phyloP scores from a whole-genome alignment of 2,888 invertebrate species.

The Pachydiplax longipennis region DNA sequence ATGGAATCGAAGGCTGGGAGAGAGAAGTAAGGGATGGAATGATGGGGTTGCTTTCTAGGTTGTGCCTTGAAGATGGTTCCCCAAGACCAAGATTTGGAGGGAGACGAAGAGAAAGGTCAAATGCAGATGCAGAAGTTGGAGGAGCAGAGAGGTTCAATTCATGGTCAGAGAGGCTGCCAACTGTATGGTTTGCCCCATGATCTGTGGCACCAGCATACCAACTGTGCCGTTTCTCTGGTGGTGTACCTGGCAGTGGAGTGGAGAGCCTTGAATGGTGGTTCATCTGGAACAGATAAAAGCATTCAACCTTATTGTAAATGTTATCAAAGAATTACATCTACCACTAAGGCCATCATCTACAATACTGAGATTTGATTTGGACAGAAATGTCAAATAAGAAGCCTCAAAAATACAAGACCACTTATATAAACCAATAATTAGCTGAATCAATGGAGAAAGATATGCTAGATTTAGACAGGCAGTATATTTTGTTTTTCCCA shows the following conservation, averaged over 20 bases:
- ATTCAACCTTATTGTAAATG: no score
- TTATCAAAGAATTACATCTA: no score
- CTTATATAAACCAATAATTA: no score
- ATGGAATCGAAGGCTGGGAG: background rate
- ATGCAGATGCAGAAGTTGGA: constrained; percentile 13
- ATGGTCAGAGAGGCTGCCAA: background rate
- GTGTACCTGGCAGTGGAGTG: constrained; percentile 8
- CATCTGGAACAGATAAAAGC: background rate
- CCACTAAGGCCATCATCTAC: no score
- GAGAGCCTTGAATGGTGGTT: constrained; percentile 9
- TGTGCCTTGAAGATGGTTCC: background rate
- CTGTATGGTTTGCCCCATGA: background rate
- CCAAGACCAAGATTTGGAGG: constrained; percentile 34
- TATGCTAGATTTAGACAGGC: no score
- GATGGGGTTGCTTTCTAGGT: background rate
- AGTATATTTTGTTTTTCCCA: no score
- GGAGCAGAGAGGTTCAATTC: constrained; percentile 34
- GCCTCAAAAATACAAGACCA: no score
- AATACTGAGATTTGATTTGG: no score
- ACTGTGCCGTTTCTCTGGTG: constrained; percentile 32
- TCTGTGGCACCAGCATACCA: constrained; percentile 32
- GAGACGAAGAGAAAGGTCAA: constrained; percentile 15
- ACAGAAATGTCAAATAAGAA: no score
- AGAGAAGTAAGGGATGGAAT: constrained; percentile 2
- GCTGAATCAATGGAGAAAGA: no score